A percentile compares a stretch with the other conserved stretches of the same genome.
Evolutionary conservation across 2,797 vertebrate species (phyloP).

Genomic region (Oryzias dopingdopingensis): DNA sequence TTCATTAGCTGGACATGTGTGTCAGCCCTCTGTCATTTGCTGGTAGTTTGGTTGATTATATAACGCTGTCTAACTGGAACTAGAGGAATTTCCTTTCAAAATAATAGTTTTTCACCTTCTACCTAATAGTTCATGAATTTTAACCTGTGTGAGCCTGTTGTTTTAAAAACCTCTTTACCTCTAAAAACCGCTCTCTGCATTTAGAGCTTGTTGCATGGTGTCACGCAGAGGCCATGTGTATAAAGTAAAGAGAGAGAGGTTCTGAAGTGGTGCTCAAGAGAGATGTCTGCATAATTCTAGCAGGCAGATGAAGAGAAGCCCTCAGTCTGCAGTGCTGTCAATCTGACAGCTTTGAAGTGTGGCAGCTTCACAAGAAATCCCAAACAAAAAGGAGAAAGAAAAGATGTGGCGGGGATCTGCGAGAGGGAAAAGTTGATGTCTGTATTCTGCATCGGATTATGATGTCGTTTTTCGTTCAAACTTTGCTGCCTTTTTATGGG

Average conservation of each 20-base stretch:
- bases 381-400: constrained; percentile 50
- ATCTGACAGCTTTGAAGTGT: constrained; percentile 77
- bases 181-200: constrained; percentile 14
- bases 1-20: constrained; percentile 31
- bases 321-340: constrained; percentile 76
- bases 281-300: constrained; percentile 78
- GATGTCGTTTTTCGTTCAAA: constrained; percentile 40
- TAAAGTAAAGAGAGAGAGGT: constrained; percentile 74
- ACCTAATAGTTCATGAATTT: constrained; percentile 56
- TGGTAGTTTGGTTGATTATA: constrained; percentile 17
- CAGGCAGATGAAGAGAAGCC: constrained; percentile 76
- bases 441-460: constrained; percentile 62
- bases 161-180: constrained; percentile 33
- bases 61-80: constrained; percentile 5
- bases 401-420: constrained; percentile 22
- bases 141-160: constrained; percentile 49
- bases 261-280: constrained; percentile 78
- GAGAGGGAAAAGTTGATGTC: constrained; percentile 64
- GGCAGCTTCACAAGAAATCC: constrained; percentile 73
- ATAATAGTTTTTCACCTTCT: constrained; percentile 37
- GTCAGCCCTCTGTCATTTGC: constrained; percentile 28
- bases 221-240: constrained; percentile 80
- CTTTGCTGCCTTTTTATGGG: constrained; percentile 53
- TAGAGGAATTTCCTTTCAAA: constrained; percentile 13
- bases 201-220: constrained; percentile 60